Base-by-base conservation (phyloP, 2,888 invertebrate species). In the Agrotis puta region DNA sequence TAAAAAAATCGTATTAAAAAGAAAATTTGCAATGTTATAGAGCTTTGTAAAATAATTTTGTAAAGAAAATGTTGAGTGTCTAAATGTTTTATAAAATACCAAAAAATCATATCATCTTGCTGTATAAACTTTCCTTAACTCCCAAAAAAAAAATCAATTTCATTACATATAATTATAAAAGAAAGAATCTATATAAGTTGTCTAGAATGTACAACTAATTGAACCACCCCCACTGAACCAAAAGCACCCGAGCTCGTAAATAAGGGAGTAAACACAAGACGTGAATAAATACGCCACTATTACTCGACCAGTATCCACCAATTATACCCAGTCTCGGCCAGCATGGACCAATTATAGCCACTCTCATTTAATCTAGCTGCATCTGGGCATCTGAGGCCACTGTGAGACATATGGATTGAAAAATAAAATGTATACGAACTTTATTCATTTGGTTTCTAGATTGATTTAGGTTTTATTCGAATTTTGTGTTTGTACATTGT, bases 371-470 rank as follows among this genome's bases (percentile, higher is more conserved):
- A 89, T 90, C 88, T 83, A 86, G 86, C 84, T 87, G 79, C 92
- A 92, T 91, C 91, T 92, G 91, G 81, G 81, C 90, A 92, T 91
- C 92, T 92, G 92, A 81, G 87, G 64, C 85, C 81, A 73, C 56
- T 48, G 53, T 74, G 69, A 64, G 68, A 64, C 51, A 59, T 67
- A 79, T 73, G 64, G 73, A 78, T 81, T 77, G 82, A 83, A 82
- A 86, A 85, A 86, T 73, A 75, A 74, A 66, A 63, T 64, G 64
- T 72, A 22, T 61, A 13, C 6, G 5, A 43, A 62, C 18, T 53
- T 69, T 64, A 59, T 79, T 73, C 68, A 59, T 72, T 63, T 74
- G 48, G 56, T 56, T 74, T 77, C 39, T 22, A 27, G 61, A 66
- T 47, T 56, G 51, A 50, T 70, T 79, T 74, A 63, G 47, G 47